These are phyloP conservation scores for Sinhomidia bicolor DNA, from an alignment of 2,888 invertebrate genomes.

Conservation along the genomic window DNA sequence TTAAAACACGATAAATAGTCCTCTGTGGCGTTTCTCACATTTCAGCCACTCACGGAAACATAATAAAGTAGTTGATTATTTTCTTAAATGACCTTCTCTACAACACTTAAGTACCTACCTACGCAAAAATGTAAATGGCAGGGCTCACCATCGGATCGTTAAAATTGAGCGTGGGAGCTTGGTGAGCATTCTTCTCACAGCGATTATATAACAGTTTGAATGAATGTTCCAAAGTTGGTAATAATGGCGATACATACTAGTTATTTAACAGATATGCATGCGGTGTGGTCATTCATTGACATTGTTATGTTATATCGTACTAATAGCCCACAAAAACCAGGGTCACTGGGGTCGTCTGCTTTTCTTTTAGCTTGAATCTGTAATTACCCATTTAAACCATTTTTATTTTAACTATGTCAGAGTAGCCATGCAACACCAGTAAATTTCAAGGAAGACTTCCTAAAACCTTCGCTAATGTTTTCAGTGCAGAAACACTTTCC, in stretches of 20 bases:
- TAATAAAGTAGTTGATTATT: constrained; percentile 9
- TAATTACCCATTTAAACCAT: too few relatives aligned
- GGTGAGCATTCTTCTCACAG: background rate
- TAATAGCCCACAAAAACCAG: too few relatives aligned
- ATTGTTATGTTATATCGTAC: too few relatives aligned
- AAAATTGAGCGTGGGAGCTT: background rate
- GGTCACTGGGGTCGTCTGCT: too few relatives aligned
- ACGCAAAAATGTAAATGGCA: background rate
- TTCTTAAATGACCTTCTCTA: background rate
- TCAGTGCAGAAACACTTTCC: too few relatives aligned
- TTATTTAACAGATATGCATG: too few relatives aligned
- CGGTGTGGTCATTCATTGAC: too few relatives aligned
- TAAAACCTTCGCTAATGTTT: background rate
- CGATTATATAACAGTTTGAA: background rate
- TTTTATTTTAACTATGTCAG: too few relatives aligned
- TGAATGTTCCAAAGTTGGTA: background rate
- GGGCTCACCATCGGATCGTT: background rate
- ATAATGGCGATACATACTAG: background rate
- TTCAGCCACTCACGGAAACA: constrained; percentile 15
- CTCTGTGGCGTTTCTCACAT: background rate
- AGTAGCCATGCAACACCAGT: constrained; percentile 34
- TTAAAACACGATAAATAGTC: background rate
- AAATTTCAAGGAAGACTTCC: constrained; percentile 9
- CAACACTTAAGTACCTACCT: too few relatives aligned
- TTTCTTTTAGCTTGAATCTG: too few relatives aligned